Evolutionary conservation across 2,113 vertebrate species (phyloP).

Genomic region (Bucco capensis): DNA sequence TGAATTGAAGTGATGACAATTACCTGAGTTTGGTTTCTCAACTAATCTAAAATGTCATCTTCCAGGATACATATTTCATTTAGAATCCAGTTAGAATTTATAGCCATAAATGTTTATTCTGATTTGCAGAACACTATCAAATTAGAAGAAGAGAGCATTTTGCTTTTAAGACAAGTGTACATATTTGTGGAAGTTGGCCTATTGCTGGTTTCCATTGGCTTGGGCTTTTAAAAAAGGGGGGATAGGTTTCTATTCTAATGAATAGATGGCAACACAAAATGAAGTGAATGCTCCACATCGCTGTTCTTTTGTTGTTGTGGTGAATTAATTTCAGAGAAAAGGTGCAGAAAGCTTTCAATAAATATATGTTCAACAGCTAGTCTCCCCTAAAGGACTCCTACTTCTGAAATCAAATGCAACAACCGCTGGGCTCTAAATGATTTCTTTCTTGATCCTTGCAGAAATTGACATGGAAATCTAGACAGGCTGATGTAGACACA

Average conservation of each 20-base stretch:
- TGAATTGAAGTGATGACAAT: neutral
- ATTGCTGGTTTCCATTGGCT: neutral
- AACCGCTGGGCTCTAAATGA: constrained; percentile 68
- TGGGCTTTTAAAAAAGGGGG: neutral
- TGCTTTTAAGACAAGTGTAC: neutral
- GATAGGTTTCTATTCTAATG: constrained; percentile 10
- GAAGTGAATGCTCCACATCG: constrained; percentile 24
- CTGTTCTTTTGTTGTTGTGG: constrained; percentile 22
- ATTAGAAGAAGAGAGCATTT: neutral
- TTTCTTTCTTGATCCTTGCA: constrained; percentile 75
- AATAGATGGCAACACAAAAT: constrained; percentile 40
- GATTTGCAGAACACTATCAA: neutral
- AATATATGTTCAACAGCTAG: constrained; percentile 54
- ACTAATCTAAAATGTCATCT: neutral
- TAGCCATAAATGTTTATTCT: neutral
- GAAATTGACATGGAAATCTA: constrained; percentile 99
- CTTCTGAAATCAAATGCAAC: constrained; percentile 69
- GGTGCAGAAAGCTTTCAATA: constrained; percentile 63
- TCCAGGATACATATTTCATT: neutral
- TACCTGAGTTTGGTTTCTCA: constrained; percentile 17
- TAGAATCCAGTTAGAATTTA: neutral
- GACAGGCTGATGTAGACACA: constrained; percentile 95
- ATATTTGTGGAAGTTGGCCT: neutral
- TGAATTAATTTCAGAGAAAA: constrained; percentile 67
- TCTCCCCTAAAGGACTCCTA: constrained; percentile 57